Percentiles rank a stretch among this genome's conserved stretches.
Conservation (phyloP, 2,113 vertebrate species). For the Thunnus maccoyii region DNA sequence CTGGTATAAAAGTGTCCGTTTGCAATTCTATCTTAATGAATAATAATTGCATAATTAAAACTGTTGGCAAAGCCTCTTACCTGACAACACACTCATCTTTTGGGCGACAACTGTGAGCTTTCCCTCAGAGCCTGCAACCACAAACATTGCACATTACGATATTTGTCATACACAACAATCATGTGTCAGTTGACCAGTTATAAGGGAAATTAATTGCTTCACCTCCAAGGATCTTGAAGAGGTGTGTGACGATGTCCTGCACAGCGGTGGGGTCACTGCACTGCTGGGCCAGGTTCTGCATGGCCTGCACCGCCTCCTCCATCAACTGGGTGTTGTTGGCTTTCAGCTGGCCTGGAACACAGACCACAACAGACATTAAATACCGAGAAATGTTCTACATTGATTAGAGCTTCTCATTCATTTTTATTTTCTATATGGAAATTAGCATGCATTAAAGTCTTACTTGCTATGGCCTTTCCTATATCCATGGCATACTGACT, state of each 20-base stretch:
- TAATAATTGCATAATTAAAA: too few species aligned
- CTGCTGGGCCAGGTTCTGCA: constrained; percentile 93
- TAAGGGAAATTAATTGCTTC: constrained; percentile 37
- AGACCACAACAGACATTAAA: neutral
- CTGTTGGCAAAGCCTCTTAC: constrained; percentile 73
- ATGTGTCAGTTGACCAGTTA: too few species aligned
- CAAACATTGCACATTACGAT: neutral
- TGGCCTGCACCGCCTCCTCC: constrained; percentile 92
- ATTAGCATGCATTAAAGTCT: neutral
- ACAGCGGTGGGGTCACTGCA: constrained; percentile 92
- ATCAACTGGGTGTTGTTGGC: constrained; percentile 94
- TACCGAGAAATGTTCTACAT: neutral
- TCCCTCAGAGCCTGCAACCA: constrained; percentile 92
- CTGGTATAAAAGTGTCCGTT: neutral
- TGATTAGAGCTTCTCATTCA: neutral
- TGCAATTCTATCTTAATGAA: neutral
- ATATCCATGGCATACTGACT: constrained; percentile 97
- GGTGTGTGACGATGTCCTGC: constrained; percentile 90
- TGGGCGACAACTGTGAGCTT: constrained; percentile 95
- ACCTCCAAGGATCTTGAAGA: constrained; percentile 96
- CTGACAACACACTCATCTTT: constrained; percentile 97
- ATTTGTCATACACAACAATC: neutral
- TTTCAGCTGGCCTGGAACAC: constrained; percentile 92
- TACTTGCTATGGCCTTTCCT: constrained; percentile 94
- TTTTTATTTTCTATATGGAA: neutral